Evolutionary conservation across 2,888 invertebrate genomes (phyloP), one percentile per base, ranked within the genome.

Genomic region (Corbicula japonica): DNA sequence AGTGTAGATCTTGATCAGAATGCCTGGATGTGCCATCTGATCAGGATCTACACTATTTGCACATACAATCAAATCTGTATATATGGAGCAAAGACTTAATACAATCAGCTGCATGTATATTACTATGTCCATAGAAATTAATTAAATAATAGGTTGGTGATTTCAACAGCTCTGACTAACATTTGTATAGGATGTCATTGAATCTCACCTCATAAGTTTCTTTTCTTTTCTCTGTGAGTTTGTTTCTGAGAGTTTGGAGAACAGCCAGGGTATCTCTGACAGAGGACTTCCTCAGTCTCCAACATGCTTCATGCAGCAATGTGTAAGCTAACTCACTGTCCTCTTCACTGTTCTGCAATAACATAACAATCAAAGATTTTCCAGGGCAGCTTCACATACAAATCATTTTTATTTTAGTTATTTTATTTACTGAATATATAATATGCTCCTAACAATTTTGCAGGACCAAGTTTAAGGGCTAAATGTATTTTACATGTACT

Each of bases 291-390:
- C 66, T 52, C 1, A 66, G 30, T 35, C 66, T 52, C 66, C 66
- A 66, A 30, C 54, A 30, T 21, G 48, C 26, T 35, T 66, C 66
- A 38, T 66, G 66, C 28, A 66, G 18, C 26, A 66, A 5, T 1
- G 28, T 38, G 18, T 15, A 54, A 8, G 66, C 28, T n/a, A 66
- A 1, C 6, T 38, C 28, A 6, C 38, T 52, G 34, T 66, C 66
- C 32, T 54, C 41, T 18, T 1, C 15, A 26, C 35, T 52, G 12
- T 26, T 28, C 63, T 63, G 5, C 21, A 46, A 46, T 10, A 46
- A 46, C 5, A 46, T 21, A 46, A 8, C 5, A 8, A 15, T 8
- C 18, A 8, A 5, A 18, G 4, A 46, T 23, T 46, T 46, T 4
- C 18, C 46, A 46, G 21, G 21, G 4, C 21, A 46, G 46, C 18